phyloP scores from a whole-genome alignment of 2,113 vertebrate species.

The Pachycephala philippinensis region DNA sequence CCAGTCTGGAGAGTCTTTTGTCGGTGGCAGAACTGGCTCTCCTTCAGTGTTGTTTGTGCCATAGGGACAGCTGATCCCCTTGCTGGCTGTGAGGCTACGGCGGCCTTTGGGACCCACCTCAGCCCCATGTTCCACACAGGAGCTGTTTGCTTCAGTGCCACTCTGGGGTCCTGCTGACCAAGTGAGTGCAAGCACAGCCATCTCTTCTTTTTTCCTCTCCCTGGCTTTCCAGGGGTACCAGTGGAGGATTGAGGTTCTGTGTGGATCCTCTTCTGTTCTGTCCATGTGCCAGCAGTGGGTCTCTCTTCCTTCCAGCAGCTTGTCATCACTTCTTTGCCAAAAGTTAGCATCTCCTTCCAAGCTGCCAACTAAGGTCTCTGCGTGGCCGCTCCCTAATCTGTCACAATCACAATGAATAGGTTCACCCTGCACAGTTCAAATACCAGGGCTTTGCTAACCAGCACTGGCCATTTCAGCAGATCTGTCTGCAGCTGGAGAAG shows the following conservation, averaged over 20 bases:
- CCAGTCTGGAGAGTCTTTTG: conserved; percentile 32
- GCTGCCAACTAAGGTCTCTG: background rate
- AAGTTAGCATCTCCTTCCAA: background rate
- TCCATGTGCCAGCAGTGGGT: background rate
- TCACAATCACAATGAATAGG: background rate
- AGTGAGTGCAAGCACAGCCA: conserved; percentile 26
- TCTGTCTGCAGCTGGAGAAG: background rate
- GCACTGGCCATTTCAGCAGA: background rate
- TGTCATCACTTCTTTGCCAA: background rate
- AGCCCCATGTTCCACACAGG: conserved; percentile 40
- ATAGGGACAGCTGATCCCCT: conserved; percentile 45
- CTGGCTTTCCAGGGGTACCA: background rate
- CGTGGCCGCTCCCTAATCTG: background rate
- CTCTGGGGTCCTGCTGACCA: conserved; percentile 58
- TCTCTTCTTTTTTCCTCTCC: background rate
- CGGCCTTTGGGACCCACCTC: conserved; percentile 16
- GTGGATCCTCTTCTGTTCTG: background rate
- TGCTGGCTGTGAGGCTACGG: conserved; percentile 42
- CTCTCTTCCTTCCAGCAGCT: background rate
- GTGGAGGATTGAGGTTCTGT: background rate
- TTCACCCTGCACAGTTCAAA: background rate
- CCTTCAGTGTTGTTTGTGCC: background rate
- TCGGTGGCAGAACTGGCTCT: conserved; percentile 51
- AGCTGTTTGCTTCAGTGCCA: conserved; percentile 38
- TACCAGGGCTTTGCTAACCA: background rate